A percentile compares a stretch with the other conserved stretches of the same genome.
These are phyloP conservation scores for Drosophila quadrilineata DNA, from an alignment of 1,140 invertebrate genomes.

Conservation along the genomic window DNA sequence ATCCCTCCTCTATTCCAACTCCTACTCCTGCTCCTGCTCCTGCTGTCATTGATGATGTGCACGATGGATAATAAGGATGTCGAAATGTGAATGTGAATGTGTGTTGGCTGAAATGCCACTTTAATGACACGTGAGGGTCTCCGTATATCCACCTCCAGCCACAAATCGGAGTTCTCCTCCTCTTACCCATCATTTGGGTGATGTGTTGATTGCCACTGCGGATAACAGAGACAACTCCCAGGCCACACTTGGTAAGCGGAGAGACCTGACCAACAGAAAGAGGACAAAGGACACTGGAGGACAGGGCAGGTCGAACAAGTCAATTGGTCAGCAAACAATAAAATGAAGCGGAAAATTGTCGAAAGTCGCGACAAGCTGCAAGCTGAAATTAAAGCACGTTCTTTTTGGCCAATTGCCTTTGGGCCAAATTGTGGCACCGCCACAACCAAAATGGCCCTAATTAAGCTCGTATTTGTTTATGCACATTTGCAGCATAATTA, in stretches of 20 bases:
- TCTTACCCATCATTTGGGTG: conserved; percentile 10
- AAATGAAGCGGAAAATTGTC: conserved; percentile 47
- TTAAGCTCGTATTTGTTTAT: not conserved
- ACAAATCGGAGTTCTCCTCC: too few relatives aligned
- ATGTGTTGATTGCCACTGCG: conserved; percentile 64
- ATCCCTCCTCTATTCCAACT: not conserved
- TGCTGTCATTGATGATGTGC: conserved; percentile 58
- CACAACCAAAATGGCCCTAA: conserved; percentile 6
- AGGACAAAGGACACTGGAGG: not conserved
- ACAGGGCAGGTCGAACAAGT: conserved; percentile 30
- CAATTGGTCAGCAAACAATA: conserved; percentile 69
- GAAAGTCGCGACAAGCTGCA: conserved; percentile 25
- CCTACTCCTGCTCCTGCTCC: conserved; percentile 1
- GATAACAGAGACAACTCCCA: conserved; percentile 6
- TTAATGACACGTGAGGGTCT: conserved; percentile 42
- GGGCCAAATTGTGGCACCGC: not conserved
- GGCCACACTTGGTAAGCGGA: too few relatives aligned
- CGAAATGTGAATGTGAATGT: conserved; percentile 25
- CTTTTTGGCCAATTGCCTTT: conserved; percentile 31
- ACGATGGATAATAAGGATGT: conserved; percentile 63
- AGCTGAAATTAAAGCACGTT: conserved; percentile 70
- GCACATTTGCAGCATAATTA: not conserved
- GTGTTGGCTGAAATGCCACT: conserved; percentile 43
- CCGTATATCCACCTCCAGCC: too few relatives aligned
- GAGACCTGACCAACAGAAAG: not conserved